Evolutionary conservation across 35 echinoderm and acorn worm genomes (phyloP), one percentile per base, ranked within the genome.

Genomic region (Apostichopus japonicus): DNA sequence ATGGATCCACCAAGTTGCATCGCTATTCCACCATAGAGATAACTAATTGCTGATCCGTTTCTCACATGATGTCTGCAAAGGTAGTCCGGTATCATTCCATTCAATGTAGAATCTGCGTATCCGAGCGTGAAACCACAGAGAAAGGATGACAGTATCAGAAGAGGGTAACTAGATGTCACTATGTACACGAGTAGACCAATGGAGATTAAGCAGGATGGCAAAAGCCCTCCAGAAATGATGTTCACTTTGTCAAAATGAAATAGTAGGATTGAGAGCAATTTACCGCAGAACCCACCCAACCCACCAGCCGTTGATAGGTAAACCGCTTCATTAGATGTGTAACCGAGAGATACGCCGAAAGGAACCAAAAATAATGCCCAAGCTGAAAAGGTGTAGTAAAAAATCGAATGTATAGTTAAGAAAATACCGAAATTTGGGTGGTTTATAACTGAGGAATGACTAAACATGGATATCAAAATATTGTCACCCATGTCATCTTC

Each of bases 1-100:
- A 87, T 7, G 10, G 24, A 17, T 65, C 86, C 86, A 2, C 86
- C 86, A 23, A 87, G 56, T 71, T 87, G 13, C 86, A 87, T 71
- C 11, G 63, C 58, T 7, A 87, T 22, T 13, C 86, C 86, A 27
- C 6, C 86, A 87, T 57, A 87, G 10, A 87, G 58, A 71, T 87
- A 87, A 7, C 55, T 24, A 25, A 87, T 87, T 10, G 55, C 10
- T 10, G 86, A 24, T 58, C 86, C 86, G 58, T 87, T 54, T 24
- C 56, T 62, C 17, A 65, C 58, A 9, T 87, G 86, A 13, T 65
- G 11, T 22, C 23, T 56, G 58, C 86, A 87, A 10, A 87, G 21
- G 24, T 87, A 87, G n/a, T 56, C 2, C 11, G 86, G 86, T 6
- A 87, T 65, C 58, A 62, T 87, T 10, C 86, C 86, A 71, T 16